A percentile compares a stretch with the other conserved stretches of the same genome.
phyloP scores from a whole-genome alignment of 2,888 invertebrate genomes.

The Carpatolechia fugitivella region DNA sequence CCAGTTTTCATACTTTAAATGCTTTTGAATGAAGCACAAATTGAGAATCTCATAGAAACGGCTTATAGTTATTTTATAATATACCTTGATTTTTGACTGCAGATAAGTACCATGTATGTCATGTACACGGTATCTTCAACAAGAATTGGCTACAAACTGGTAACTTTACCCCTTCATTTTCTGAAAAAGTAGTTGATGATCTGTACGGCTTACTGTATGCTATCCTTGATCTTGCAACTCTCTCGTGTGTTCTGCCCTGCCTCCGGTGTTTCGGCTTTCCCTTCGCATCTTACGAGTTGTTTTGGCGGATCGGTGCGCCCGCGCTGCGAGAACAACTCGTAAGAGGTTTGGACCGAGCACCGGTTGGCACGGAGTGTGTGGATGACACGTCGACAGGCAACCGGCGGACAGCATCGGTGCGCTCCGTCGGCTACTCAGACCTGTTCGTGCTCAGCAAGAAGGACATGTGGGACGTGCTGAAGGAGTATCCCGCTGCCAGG shows the following conservation, averaged over 20 bases:
- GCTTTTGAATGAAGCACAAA: conserved; percentile 63
- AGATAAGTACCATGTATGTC: neutral
- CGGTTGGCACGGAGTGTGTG: conserved; percentile 78
- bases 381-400: conserved; percentile 89
- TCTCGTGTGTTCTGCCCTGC: conserved; percentile 37
- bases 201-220: conserved; percentile 38
- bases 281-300: conserved; percentile 40
- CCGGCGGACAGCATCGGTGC: conserved; percentile 97
- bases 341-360: conserved; percentile 51
- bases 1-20: conserved; percentile 40
- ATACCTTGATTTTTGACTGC: conserved; percentile 40
- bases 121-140: conserved; percentile 33
- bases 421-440: conserved; percentile 99
- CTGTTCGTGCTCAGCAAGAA: conserved; percentile 99
- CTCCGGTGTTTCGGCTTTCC: conserved; percentile 48
- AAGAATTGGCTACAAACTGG: conserved; percentile 28
- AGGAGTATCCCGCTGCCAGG: conserved; percentile 96
- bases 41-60: conserved; percentile 56
- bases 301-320: conserved; percentile 27
- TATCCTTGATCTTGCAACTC: conserved; percentile 28
- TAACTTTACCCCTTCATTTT: conserved; percentile 40
- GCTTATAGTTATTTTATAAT: conserved; percentile 59
- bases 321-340: conserved; percentile 38
- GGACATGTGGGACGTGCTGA: conserved; percentile 99
- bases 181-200: conserved; percentile 42